Evolutionary conservation across 2,113 vertebrate species (phyloP).

Genomic region (Romanogobio albipinnatus): DNA sequence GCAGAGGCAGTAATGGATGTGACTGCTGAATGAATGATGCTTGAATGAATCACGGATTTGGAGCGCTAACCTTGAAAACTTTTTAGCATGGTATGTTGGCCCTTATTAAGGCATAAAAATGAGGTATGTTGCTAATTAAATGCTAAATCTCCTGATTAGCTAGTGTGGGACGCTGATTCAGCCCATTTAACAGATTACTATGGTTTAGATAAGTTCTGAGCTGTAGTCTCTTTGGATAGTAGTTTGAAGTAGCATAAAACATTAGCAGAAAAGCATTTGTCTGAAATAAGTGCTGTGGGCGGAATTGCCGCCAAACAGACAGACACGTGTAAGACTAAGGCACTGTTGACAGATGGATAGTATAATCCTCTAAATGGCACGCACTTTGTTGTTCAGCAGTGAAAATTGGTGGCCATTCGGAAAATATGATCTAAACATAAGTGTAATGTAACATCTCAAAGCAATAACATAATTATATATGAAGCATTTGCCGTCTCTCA

Average conservation of each 20-base stretch:
- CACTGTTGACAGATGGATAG: conserved; percentile 39
- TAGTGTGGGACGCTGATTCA: not conserved
- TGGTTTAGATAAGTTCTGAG: not conserved
- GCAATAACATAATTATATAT: conserved; percentile 25
- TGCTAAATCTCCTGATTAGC: conserved; percentile 32
- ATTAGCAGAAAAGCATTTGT: conserved; percentile 13
- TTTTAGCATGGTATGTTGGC: not conserved
- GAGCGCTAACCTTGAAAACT: not conserved
- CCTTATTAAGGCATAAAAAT: not conserved
- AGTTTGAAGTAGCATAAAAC: not conserved
- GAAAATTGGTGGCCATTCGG: conserved; percentile 31
- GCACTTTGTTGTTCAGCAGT: conserved; percentile 28
- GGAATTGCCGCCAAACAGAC: conserved; percentile 13
- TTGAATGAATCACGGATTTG: not conserved
- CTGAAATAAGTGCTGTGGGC: not conserved
- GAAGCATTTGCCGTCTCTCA: not conserved
- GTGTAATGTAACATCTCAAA: conserved; percentile 39
- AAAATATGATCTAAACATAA: conserved; percentile 54
- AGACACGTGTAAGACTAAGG: conserved; percentile 4
- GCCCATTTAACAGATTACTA: conserved; percentile 16
- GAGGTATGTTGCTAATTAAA: conserved; percentile 43
- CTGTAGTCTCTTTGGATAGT: not conserved
- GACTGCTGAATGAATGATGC: conserved; percentile 1
- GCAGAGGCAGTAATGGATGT: not conserved
- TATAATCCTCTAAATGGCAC: conserved; percentile 38